Evolutionary conservation across 2,888 invertebrate species (phyloP), one percentile per base, ranked within the genome.

Genomic region (Lithophane ornitopus): DNA sequence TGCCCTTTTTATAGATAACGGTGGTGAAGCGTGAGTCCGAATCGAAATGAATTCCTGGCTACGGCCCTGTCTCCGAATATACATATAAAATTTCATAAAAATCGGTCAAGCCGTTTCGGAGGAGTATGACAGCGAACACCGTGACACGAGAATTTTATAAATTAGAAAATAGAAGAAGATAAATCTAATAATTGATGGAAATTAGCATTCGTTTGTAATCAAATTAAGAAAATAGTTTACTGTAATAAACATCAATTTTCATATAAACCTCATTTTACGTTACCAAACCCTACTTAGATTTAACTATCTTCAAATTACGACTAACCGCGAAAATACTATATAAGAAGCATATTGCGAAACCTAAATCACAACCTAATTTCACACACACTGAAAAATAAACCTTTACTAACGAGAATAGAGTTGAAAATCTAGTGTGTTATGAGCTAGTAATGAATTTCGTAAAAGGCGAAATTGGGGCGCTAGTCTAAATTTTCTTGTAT

Each of bases 291-390:
- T 66, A 67, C 62, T 85, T 70, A 79, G 39, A 67, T 75, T 65
- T 76, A 85, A 76, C 76, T 73, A 68, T 71, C 68, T 54, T 68
- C 54, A 76, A 84, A 83, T 86, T 79, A 61, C 73, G 16, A 68
- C 54, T 58, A 86, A 88, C 82, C 85, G 78, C 88, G 78, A 80
- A 88, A 88, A 88, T 66, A 71, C 76, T n/a, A 26, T 71, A 49
- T 79, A 34, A 34, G 34, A 34, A 56, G 26, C 59, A 54, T 65
- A 74, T 87, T 85, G 76, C 75, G 66, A 79, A 71, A 85, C 54
- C 44, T 52, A 71, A 79, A 85, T 74, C 58, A 52, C 26, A 69
- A 68, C 61, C 49, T 34, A 74, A 58, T 63, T 52, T 8, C 0
- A 16, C 52, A 69, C 41, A 70, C 68, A 67, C 19, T 83, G 39